Conservation (phyloP, 1,140 invertebrate genomes). For the Eubasilissa regina region DNA sequence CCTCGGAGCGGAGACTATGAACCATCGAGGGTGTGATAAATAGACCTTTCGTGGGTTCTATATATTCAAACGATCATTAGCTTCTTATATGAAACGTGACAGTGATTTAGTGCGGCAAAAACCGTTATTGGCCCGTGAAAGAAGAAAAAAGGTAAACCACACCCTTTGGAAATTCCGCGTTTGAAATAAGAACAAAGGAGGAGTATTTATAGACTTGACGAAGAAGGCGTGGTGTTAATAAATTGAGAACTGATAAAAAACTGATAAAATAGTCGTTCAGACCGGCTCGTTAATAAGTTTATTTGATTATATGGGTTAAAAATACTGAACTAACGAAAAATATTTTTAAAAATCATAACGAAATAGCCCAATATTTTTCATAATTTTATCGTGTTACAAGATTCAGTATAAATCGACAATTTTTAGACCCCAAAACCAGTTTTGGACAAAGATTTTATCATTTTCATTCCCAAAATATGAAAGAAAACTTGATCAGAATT, state of each 20-base stretch:
- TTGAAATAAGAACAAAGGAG: conserved; percentile 19
- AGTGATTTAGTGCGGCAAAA: conserved; percentile 50
- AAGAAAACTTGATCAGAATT: too few relatives aligned
- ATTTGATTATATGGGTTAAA: too few relatives aligned
- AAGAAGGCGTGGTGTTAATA: neutral
- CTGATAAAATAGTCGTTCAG: too few relatives aligned
- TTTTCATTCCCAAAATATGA: too few relatives aligned
- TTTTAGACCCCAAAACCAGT: too few relatives aligned
- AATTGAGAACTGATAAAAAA: conserved; percentile 26
- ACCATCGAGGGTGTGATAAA: conserved; percentile 41
- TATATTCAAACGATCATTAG: conserved; percentile 53
- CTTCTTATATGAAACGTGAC: conserved; percentile 51
- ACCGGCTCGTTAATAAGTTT: too few relatives aligned
- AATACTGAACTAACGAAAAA: too few relatives aligned
- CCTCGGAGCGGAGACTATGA: neutral
- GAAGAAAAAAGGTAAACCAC: neutral
- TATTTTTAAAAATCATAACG: too few relatives aligned
- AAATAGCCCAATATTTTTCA: too few relatives aligned
- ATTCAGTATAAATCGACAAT: too few relatives aligned
- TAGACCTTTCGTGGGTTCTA: conserved; percentile 25
- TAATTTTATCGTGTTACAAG: too few relatives aligned
- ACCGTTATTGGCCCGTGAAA: conserved; percentile 17
- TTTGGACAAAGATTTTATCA: too few relatives aligned
- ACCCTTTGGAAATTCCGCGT: conserved; percentile 5
- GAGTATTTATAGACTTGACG: conserved; percentile 5